Percentiles rank a stretch among this genome's conserved stretches.
These are phyloP conservation scores for Limanda limanda DNA, from an alignment of 2,113 vertebrate genomes.

Conservation along the genomic window DNA sequence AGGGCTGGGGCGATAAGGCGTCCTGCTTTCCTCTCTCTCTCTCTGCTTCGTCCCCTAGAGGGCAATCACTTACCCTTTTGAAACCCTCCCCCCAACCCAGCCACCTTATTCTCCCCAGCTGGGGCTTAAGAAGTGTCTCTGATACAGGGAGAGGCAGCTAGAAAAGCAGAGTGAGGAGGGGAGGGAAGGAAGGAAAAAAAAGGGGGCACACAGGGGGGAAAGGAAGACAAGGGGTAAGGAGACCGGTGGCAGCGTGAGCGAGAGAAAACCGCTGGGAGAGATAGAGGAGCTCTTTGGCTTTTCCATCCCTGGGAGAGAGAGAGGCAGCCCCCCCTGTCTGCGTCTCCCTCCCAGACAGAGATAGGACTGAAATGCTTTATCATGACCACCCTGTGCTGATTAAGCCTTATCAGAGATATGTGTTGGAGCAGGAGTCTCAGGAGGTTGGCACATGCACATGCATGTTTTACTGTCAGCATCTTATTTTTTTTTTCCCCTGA, in stretches of 20 bases:
- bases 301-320: slow-evolving; percentile 34
- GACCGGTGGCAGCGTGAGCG: slow-evolving; percentile 36
- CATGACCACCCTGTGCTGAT: slow-evolving; percentile 75
- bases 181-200: slow-evolving; percentile 20
- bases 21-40: slow-evolving; percentile 70
- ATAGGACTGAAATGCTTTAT: slow-evolving; percentile 80
- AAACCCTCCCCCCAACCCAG: slow-evolving; percentile 78
- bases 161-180: slow-evolving; percentile 39
- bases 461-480: slow-evolving; percentile 47
- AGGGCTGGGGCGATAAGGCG: slow-evolving; percentile 78
- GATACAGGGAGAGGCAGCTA: slow-evolving; percentile 63
- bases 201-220: slow-evolving; percentile 19
- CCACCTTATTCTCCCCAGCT: slow-evolving; percentile 73
- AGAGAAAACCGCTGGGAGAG: slow-evolving; percentile 29
- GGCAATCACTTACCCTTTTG: slow-evolving; percentile 86
- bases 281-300: slow-evolving; percentile 32
- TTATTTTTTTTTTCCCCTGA: slow-evolving; percentile 32
- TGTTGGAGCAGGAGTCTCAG: slow-evolving; percentile 61
- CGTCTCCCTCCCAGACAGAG: slow-evolving; percentile 58
- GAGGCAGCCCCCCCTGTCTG: slow-evolving; percentile 37
- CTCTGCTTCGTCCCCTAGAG: slow-evolving; percentile 84
- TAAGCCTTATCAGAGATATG: slow-evolving; percentile 76
- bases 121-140: slow-evolving; percentile 77
- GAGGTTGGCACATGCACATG: slow-evolving; percentile 61
- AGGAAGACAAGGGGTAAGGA: slow-evolving; percentile 38